Conservation (phyloP, 1,140 invertebrate genomes). For the Drosophila tropicalis region DNA sequence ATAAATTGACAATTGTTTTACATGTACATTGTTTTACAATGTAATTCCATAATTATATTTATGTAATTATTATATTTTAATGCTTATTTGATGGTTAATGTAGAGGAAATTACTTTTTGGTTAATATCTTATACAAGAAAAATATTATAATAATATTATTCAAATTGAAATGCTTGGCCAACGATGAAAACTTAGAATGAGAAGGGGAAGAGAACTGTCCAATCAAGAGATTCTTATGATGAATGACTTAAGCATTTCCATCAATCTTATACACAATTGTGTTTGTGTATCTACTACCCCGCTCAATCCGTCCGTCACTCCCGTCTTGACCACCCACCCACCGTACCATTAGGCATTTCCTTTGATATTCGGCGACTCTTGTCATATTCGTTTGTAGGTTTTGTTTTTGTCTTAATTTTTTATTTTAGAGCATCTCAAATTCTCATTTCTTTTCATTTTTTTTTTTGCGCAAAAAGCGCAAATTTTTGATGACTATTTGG, state of each 20-base stretch:
- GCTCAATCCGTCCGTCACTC: not conserved
- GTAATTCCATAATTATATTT: too few relatives aligned
- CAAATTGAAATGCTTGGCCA: constrained; percentile 5
- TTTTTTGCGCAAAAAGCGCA: constrained; percentile 20
- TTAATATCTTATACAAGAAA: not conserved
- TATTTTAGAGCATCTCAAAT: constrained; percentile 61
- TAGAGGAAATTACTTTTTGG: not conserved
- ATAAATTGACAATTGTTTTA: too few relatives aligned
- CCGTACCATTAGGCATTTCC: constrained; percentile 30
- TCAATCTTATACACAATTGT: constrained; percentile 51
- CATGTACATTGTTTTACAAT: too few relatives aligned
- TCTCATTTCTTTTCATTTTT: constrained; percentile 41
- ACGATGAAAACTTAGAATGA: not conserved
- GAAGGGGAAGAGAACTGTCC: constrained; percentile 39
- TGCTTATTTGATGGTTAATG: too few relatives aligned
- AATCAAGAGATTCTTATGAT: constrained; percentile 59
- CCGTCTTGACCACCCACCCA: not conserved
- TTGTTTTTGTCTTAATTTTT: constrained; percentile 32
- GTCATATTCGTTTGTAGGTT: constrained; percentile 29
- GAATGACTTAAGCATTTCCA: constrained; percentile 55
- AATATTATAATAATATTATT: not conserved
- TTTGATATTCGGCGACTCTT: constrained; percentile 55
- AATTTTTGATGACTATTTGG: constrained; percentile 68
- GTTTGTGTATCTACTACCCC: constrained; percentile 16
- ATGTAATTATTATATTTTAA: too few relatives aligned